These are phyloP conservation scores for Agrotis exclamationis DNA, from an alignment of 2,888 invertebrate species.

Conservation along the genomic window DNA sequence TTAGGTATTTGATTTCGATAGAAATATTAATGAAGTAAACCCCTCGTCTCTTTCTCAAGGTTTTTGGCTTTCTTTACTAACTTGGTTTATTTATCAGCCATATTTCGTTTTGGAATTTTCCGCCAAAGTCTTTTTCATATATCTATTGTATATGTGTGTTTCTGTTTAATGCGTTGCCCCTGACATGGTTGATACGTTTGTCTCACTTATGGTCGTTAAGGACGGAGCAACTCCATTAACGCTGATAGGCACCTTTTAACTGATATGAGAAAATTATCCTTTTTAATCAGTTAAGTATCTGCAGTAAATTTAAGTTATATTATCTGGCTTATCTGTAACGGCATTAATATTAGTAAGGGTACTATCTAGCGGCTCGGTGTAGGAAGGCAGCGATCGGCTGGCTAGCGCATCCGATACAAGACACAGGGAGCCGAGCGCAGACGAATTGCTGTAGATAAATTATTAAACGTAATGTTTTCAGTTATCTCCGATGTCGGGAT, in stretches of 20 bases:
- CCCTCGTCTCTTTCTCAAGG: slow-evolving; percentile 57
- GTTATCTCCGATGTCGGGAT: slow-evolving; percentile 79
- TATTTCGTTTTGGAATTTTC: slow-evolving; percentile 23
- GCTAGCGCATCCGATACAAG: slow-evolving; percentile 58
- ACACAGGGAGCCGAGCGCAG: slow-evolving; percentile 71
- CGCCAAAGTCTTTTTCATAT: not conserved
- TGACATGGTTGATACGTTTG: slow-evolving; percentile 39
- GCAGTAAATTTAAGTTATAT: slow-evolving; percentile 63
- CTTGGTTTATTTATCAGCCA: slow-evolving; percentile 28
- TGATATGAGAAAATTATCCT: slow-evolving; percentile 60
- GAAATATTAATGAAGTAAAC: slow-evolving; percentile 85
- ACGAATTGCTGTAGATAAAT: slow-evolving; percentile 82
- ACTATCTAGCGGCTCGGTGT: slow-evolving; percentile 55
- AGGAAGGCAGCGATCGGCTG: slow-evolving; percentile 54
- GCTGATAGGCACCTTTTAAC: slow-evolving; percentile 56
- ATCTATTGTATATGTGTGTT: not conserved
- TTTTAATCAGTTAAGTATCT: slow-evolving; percentile 65
- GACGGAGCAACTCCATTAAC: slow-evolving; percentile 57
- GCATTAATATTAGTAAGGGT: slow-evolving; percentile 67
- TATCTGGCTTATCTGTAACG: slow-evolving; percentile 61
- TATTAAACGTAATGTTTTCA: slow-evolving; percentile 81
- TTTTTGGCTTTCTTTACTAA: slow-evolving; percentile 2
- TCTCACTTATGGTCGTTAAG: slow-evolving; percentile 45
- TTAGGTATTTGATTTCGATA: slow-evolving; percentile 78
- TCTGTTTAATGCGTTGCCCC: slow-evolving; percentile 9